These are phyloP conservation scores for Drosophila tristis DNA, from an alignment of 1,140 invertebrate genomes.

Conservation along the genomic window DNA sequence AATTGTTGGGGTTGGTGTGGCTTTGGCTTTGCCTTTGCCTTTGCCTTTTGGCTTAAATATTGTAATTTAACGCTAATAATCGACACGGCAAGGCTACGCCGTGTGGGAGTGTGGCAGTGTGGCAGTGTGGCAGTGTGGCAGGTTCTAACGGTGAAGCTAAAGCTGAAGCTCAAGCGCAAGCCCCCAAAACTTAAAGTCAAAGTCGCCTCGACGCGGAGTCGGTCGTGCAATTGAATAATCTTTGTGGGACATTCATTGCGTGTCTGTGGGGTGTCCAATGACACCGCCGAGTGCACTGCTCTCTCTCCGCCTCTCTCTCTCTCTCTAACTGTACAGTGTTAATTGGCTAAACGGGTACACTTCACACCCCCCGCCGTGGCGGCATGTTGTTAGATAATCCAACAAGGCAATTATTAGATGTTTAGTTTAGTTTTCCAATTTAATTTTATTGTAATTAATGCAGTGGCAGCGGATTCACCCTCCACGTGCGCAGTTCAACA, in stretches of 20 bases:
- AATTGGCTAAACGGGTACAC: slow-evolving; percentile 1
- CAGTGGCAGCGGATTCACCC: neutral
- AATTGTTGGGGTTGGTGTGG: slow-evolving; percentile 17
- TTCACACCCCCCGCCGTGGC: too few relatives aligned
- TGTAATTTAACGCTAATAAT: slow-evolving; percentile 44
- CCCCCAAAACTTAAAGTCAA: slow-evolving; percentile 23
- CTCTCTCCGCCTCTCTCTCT: neutral
- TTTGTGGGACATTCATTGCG: slow-evolving; percentile 19
- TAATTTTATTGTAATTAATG: slow-evolving; percentile 6
- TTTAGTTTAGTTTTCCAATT: slow-evolving; percentile 22
- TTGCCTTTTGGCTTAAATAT: slow-evolving; percentile 31
- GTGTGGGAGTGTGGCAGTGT: slow-evolving; percentile 23
- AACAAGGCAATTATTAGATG: slow-evolving; percentile 15
- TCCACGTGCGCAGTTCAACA: too few relatives aligned
- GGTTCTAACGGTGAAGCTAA: slow-evolving; percentile 40
- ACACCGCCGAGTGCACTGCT: slow-evolving; percentile 41
- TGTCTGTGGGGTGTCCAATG: slow-evolving; percentile 50
- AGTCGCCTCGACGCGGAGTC: too few relatives aligned
- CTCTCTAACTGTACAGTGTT: slow-evolving; percentile 33
- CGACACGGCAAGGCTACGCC: slow-evolving; percentile 19
- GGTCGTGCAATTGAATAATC: too few relatives aligned
- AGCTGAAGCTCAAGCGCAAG: neutral
- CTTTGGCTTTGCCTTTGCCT: too few relatives aligned
- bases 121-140: slow-evolving; percentile 7
- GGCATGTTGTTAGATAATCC: slow-evolving; percentile 20